phyloP scores from a whole-genome alignment of 2,888 invertebrate genomes.

The Protodeltote pygarga region DNA sequence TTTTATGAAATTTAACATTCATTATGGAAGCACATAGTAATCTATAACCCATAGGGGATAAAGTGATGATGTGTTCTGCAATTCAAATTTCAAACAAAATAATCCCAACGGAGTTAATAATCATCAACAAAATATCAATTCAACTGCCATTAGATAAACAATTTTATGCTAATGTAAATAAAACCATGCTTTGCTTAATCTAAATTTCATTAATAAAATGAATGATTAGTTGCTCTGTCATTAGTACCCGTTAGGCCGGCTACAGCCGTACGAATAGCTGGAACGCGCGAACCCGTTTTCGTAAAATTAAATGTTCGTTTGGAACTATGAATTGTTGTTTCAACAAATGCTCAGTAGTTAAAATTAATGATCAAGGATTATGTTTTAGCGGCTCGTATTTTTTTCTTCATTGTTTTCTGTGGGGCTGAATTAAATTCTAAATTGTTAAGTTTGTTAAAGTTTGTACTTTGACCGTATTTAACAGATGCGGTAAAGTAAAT shows the following conservation, averaged over 20 bases:
- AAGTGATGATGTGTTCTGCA: no score
- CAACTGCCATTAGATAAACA: not conserved
- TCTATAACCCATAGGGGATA: no score
- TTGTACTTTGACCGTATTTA: not conserved
- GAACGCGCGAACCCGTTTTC: conserved; percentile 7
- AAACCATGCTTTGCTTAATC: conserved; percentile 40
- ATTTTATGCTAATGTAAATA: conserved; percentile 27
- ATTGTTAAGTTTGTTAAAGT: not conserved
- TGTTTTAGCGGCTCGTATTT: not conserved
- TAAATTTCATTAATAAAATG: conserved; percentile 48
- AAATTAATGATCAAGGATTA: conserved; percentile 13
- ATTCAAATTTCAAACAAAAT: not conserved
- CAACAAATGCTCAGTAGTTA: conserved; percentile 12
- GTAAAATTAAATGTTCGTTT: conserved; percentile 25
- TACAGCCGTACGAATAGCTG: conserved; percentile 13
- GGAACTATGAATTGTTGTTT: conserved; percentile 21
- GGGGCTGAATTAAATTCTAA: conserved; percentile 1
- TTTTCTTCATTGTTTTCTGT: conserved; percentile 2
- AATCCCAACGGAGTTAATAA: conserved; percentile 5
- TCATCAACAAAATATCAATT: conserved; percentile 12
- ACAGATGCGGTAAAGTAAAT: no score
- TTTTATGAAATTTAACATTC: no score
- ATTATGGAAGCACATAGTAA: no score
- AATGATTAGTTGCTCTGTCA: conserved; percentile 38
- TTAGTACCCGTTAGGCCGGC: conserved; percentile 36